These are phyloP conservation scores for Blastobasis adustella DNA, from an alignment of 2,888 invertebrate species.

Conservation along the genomic window DNA sequence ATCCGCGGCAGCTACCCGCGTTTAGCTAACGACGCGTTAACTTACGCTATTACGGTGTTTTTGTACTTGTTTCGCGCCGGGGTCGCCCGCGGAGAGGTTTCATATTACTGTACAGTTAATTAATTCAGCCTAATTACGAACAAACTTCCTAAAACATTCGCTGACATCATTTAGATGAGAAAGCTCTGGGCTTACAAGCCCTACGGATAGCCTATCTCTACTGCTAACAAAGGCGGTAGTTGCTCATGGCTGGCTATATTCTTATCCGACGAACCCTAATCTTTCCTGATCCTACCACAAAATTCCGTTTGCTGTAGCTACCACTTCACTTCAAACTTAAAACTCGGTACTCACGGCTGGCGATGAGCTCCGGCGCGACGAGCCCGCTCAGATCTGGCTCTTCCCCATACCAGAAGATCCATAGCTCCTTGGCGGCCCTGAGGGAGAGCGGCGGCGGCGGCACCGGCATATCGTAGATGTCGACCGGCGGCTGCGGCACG, in stretches of 20 bases:
- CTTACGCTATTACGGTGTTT: slow-evolving; percentile 38
- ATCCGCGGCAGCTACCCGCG: slow-evolving; percentile 34
- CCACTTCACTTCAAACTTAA: background rate
- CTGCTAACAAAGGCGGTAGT: too few species aligned
- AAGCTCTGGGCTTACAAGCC: too few species aligned
- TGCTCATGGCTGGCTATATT: too few species aligned
- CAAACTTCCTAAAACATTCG: too few species aligned
- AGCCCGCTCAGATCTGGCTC: slow-evolving; percentile 92
- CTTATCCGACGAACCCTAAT: too few species aligned
- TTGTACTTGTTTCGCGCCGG: background rate
- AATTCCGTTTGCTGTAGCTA: too few species aligned
- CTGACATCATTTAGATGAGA: too few species aligned
- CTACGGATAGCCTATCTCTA: too few species aligned
- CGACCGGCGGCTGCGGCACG: slow-evolving; percentile 75
- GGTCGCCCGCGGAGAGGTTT: too few species aligned
- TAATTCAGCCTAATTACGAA: too few species aligned
- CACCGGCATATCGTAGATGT: slow-evolving; percentile 69
- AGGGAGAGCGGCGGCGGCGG: slow-evolving; percentile 83
- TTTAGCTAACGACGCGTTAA: slow-evolving; percentile 57
- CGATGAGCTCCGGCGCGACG: slow-evolving; percentile 89
- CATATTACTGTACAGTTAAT: too few species aligned
- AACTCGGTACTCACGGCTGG: slow-evolving; percentile 81
- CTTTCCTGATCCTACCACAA: too few species aligned
- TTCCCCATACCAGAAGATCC: slow-evolving; percentile 99
- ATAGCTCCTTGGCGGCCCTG: slow-evolving; percentile 95